Evolutionary conservation across 2,113 vertebrate genomes (phyloP), one percentile per base, ranked within the genome.

Genomic region (Marmota flaviventris): DNA sequence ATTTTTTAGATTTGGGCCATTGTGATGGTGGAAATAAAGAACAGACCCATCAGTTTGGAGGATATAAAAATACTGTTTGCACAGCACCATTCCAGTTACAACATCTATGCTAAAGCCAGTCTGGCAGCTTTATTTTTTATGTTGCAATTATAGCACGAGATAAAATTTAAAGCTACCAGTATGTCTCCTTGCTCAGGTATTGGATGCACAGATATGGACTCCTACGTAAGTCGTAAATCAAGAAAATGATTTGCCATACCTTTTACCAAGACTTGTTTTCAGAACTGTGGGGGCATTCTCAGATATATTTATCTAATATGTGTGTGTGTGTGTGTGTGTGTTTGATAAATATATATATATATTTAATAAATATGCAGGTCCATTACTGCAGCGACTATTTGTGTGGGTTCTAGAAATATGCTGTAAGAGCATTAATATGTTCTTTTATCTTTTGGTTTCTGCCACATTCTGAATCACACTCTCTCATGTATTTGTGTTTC

Each of bases 111-210:
- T 72, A 85, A 89, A 93, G 29, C 27, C 61, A 29, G 18, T 42
- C 58, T 83, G 65, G 87, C 24, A 69, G 67, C 56, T 93, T 96
- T 92, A 90, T 90, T 96, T 96, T 45, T 97, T 63, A 82, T 76
- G 89, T 86, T 94, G 73, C n/a, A 79, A n/a, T 89, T 90, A 85
- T 25, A 82, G 73, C 10, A 16, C 8, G 20, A 95, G n/a, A 45
- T 78, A 82, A 96, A 94, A 94, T 88, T 72, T 91, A 73, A 88
- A 91, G 72, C 75, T 73, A 84, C 61, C 25, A 39, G 48, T 56
- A 27, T 45, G 37, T 85, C 72, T 95, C 48, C 67, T 95, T 45
- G 63, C 53, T 27, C 77, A 91, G 67, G 63, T 67, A 53, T 45
- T 56, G 37, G 79, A 78, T 39, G 39, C n/a, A 58, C 24, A 73